Evolutionary conservation across 1,140 invertebrate species (phyloP), one percentile per base, ranked within the genome.

Genomic region (Tetramorium parvispinum): DNA sequence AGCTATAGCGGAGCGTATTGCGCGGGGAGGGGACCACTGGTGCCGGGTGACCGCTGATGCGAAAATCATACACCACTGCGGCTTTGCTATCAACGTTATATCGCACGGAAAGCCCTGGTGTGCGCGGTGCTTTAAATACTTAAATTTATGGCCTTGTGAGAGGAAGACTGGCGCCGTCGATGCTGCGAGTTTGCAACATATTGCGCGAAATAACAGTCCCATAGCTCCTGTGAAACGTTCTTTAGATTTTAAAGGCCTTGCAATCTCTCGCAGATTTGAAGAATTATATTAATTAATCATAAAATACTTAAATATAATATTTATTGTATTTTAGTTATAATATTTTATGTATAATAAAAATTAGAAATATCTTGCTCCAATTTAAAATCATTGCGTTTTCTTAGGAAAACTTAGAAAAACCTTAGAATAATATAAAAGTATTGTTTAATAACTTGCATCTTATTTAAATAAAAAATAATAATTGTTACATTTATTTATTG

Each of bases 41-140:
- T n/a, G n/a, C n/a, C n/a, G n/a, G n/a, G n/a, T 43, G 37, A 82
- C 40, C 79, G 68, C 79, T 83, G 66, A 83, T 83, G 79, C 68
- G 79, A 83, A 83, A 83, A 83, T 83, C 79, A 73, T 73, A 83
- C 40, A 83, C 79, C 40, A 73, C 13, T 73, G 79, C n/a, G 79
- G 66, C 68, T 83, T 57, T 37, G n/a, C 66, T 49, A 49, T 83
- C 53, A 59, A 71, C 68, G 53, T 73, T 83, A 83, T 40, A 83
- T 83, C 13, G 65, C 18, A 71, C 24, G 66, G 65, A 73, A 57
- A 82, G 46, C 53, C 32, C 21, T 46, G 40, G 49, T 24, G 46
- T 24, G 46, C 24, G 24, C 68, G 53, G 7, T 24, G 66, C 53
- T 73, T 83, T 83, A 61, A 83, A 83, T 73, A 83, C 53, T 82